Conservation (phyloP, 2,113 vertebrate genomes). For the Eubucco bourcierii region DNA sequence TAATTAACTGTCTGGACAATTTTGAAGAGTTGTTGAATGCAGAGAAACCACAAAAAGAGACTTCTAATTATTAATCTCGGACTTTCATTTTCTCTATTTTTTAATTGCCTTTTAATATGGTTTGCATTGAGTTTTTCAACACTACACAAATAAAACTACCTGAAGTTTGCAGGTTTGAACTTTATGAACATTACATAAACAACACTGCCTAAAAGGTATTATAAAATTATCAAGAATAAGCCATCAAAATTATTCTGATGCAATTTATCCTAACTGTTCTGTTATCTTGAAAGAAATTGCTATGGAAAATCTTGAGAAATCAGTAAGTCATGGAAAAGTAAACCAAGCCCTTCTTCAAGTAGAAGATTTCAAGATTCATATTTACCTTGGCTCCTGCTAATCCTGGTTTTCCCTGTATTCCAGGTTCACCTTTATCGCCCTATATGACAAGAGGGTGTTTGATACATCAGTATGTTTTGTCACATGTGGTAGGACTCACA, state of each 20-base stretch:
- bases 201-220: background rate
- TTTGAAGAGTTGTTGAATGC: background rate
- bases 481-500: background rate
- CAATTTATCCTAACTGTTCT: background rate
- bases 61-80: background rate
- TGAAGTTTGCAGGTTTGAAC: background rate
- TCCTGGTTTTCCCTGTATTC: slow-evolving; percentile 82
- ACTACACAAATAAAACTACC: background rate
- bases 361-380: background rate
- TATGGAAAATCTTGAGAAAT: background rate
- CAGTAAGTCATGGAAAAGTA: background rate
- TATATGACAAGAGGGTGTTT: slow-evolving; percentile 43
- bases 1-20: background rate
- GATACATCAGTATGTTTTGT: background rate
- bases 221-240: background rate
- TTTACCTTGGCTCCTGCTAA: slow-evolving; percentile 82
- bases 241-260: background rate
- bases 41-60: background rate
- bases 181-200: background rate
- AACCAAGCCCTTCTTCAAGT: background rate
- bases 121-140: background rate
- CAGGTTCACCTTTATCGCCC: slow-evolving; percentile 90
- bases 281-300: background rate
- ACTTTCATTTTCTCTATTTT: background rate
- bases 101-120: background rate